Percentiles rank a stretch among this genome's conserved stretches.
Evolutionary conservation across 1,140 invertebrate genomes (phyloP).

Genomic region (Paralvinella palmiformis): DNA sequence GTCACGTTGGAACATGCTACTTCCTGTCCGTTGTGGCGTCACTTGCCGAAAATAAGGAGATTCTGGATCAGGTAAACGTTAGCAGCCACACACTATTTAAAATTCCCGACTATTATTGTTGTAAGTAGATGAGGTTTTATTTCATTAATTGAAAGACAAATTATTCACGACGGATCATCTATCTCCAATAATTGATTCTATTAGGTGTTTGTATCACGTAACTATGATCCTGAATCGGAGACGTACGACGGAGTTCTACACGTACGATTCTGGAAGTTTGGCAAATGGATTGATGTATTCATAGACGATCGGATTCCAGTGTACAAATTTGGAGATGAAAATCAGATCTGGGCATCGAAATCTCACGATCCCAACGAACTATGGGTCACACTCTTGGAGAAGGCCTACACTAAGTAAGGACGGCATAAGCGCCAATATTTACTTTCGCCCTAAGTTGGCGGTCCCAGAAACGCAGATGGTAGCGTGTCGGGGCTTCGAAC

Average conservation of each 20-base stretch:
- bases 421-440: too few relatives aligned
- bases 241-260: slow-evolving; percentile 53
- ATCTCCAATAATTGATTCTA: not conserved
- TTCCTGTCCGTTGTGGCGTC: slow-evolving; percentile 37
- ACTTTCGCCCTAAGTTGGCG: too few relatives aligned
- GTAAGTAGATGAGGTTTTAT: too few relatives aligned
- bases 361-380: slow-evolving; percentile 46
- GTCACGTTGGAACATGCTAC: slow-evolving; percentile 40
- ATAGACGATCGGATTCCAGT: slow-evolving; percentile 67
- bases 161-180: not conserved
- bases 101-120: too few relatives aligned
- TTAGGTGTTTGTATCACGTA: slow-evolving; percentile 45
- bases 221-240: slow-evolving; percentile 15
- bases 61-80: slow-evolving; percentile 30
- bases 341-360: slow-evolving; percentile 52
- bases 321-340: slow-evolving; percentile 29
- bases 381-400: slow-evolving; percentile 64
- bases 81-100: too few relatives aligned
- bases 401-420: slow-evolving; percentile 79
- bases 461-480: too few relatives aligned
- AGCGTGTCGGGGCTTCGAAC: too few relatives aligned
- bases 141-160: too few relatives aligned
- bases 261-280: slow-evolving; percentile 70
- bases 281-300: slow-evolving; percentile 68
- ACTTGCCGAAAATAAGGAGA: slow-evolving; percentile 28